phyloP scores from a whole-genome alignment of 2,113 vertebrate species.

The Alexandromys fortis region DNA sequence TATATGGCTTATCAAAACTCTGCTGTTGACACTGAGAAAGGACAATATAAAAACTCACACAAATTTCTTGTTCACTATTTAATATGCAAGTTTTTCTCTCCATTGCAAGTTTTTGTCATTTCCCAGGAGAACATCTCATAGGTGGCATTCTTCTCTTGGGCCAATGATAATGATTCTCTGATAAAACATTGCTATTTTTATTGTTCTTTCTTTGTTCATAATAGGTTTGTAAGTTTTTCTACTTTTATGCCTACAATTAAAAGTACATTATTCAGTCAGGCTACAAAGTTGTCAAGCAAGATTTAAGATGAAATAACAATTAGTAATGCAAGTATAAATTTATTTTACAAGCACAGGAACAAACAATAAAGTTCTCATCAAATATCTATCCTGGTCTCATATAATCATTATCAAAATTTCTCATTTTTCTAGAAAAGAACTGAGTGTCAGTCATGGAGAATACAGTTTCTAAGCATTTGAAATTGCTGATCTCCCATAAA shows the following conservation, averaged over 20 bases:
- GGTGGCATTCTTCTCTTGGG: background rate
- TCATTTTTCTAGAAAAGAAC: background rate
- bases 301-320: constrained; percentile 2
- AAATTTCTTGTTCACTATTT: background rate
- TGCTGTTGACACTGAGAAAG: background rate
- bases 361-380: background rate
- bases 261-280: background rate
- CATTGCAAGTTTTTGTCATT: background rate
- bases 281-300: background rate
- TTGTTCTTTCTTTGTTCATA: constrained; percentile 1
- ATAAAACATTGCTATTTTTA: background rate
- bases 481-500: background rate
- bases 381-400: fast-evolving
- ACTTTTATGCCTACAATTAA: background rate
- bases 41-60: background rate
- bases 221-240: background rate
- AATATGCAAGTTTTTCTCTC: background rate
- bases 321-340: background rate
- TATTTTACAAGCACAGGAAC: background rate
- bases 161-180: background rate
- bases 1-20: background rate
- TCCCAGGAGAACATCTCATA: background rate
- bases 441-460: background rate
- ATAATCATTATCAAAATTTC: background rate
- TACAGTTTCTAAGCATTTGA: background rate